These are phyloP conservation scores for Torymus aiolomorphi DNA, from an alignment of 2,888 invertebrate species.

Conservation along the genomic window DNA sequence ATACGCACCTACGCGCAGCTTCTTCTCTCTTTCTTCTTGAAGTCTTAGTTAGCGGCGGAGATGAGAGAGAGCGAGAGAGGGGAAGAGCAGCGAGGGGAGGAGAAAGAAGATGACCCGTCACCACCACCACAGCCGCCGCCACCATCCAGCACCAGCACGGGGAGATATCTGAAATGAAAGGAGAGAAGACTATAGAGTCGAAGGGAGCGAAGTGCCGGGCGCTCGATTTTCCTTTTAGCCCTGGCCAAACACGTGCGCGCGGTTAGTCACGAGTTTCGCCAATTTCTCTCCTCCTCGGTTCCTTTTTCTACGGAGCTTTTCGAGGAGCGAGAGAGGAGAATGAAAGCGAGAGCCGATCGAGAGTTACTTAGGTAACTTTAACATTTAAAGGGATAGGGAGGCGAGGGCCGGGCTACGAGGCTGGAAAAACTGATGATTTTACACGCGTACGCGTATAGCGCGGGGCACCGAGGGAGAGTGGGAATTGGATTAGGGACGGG, in stretches of 20 bases:
- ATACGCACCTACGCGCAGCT: slow-evolving; percentile 26
- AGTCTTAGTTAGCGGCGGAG: slow-evolving; percentile 44
- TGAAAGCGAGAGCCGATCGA: slow-evolving; percentile 37
- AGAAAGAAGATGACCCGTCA: slow-evolving; percentile 12
- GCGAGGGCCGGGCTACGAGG: too few species aligned
- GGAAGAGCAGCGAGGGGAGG: not conserved
- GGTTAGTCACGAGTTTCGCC: slow-evolving; percentile 57
- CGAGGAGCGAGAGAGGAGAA: not conserved
- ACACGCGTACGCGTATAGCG: too few species aligned
- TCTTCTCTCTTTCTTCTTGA: slow-evolving; percentile 40
- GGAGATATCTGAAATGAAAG: slow-evolving; percentile 52
- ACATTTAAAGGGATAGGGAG: slow-evolving; percentile 32
- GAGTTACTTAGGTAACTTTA: slow-evolving; percentile 46
- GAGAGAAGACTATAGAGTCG: slow-evolving; percentile 32
- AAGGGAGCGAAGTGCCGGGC: not conserved
- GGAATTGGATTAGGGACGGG: too few species aligned
- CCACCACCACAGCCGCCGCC: not conserved
- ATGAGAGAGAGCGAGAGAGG: not conserved
- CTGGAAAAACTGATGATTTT: too few species aligned
- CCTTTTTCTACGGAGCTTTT: not conserved
- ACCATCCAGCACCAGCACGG: not conserved
- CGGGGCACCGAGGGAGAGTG: too few species aligned
- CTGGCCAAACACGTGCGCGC: slow-evolving; percentile 46
- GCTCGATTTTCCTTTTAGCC: slow-evolving; percentile 50
- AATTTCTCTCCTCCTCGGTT: slow-evolving; percentile 44